Evolutionary conservation across 2,888 invertebrate species (phyloP).

Genomic region (Agonopterix subpropinquella): DNA sequence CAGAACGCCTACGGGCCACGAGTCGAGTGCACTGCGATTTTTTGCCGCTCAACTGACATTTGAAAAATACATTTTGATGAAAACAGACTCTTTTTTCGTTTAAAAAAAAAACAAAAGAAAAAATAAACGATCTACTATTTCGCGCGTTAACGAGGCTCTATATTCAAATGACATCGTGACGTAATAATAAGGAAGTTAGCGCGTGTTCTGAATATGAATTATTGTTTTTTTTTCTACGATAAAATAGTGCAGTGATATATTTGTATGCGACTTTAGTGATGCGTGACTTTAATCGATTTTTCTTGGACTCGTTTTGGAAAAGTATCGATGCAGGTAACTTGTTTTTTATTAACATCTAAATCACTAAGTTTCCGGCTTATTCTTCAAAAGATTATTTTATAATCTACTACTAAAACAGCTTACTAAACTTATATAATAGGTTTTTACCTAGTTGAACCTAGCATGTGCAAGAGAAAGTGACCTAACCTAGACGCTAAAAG

Average conservation of each 20-base stretch:
- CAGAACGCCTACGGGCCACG: conserved; percentile 62
- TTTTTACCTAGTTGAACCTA: conserved; percentile 15
- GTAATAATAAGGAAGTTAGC: conserved; percentile 14
- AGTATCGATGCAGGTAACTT: conserved; percentile 56
- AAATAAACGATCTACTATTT: conserved; percentile 5
- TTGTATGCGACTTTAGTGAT: conserved; percentile 29
- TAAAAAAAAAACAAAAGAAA: conserved; percentile 20
- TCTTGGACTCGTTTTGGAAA: conserved; percentile 28
- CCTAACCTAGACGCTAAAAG: conserved; percentile 33
- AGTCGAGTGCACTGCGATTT: conserved; percentile 59
- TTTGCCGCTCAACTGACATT: conserved; percentile 62
- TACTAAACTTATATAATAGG: conserved; percentile 2
- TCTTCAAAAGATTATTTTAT: neutral
- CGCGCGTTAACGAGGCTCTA: conserved; percentile 7
- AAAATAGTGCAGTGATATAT: conserved; percentile 21
- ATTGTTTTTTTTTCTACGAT: conserved; percentile 8
- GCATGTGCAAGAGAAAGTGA: conserved; percentile 32
- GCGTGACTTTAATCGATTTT: conserved; percentile 27
- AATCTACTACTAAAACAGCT: no score
- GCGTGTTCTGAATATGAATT: conserved; percentile 3
- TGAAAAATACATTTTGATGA: conserved; percentile 74
- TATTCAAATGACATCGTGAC: conserved; percentile 15
- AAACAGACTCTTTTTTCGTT: conserved; percentile 64
- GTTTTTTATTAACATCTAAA: no score
- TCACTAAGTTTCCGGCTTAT: neutral